Base-by-base conservation (phyloP, 2,797 vertebrate genomes). In the Taeniopygia guttata region DNA sequence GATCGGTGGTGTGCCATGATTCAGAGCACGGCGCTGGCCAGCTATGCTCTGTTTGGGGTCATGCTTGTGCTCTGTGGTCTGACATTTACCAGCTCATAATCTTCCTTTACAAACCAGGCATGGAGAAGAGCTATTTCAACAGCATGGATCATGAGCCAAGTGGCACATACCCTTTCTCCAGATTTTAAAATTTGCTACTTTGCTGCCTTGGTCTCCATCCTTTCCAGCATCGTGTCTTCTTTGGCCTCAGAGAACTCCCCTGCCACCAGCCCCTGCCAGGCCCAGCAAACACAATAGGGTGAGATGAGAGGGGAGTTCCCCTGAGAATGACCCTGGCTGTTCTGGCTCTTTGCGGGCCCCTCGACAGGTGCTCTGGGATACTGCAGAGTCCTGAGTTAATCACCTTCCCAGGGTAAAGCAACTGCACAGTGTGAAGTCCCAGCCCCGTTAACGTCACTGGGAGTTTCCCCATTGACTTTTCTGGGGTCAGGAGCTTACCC, bases 31-130 rank as follows among this genome's bases (percentile, higher is more conserved):
- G 34, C 0, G 3, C 80, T 84, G 83, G 68, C 70, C 69, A 67
- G 59, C 73, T 51, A 3, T 1, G 3, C 60, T 89, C 60, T 1
- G 4, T 45, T 67, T 76, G 68, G 1, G 8, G 49, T 84, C 78
- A 74, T 89, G 87, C 49, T 64, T 58, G 13, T 40, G 67, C 32
- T 6, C 67, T 60, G 40, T 58, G 70, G 45, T 77, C 81, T 94
- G 60, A 62, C 11, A 22, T 81, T 75, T 95, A 73, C 87, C 69
- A 93, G 76, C 84, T 95, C 82, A 13, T 90, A 93, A 93, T 87
- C 68, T 90, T 92, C 64, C 72, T 87, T 93, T 92, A 85, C 1
- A 20, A 87, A 76, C 67, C n/a, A 85, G 81, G 36, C 92, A 36
- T 62, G 46, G 76, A 87, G 82, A 89, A 91, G 49, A 75, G 46